A percentile compares a stretch with the other conserved stretches of the same genome.
Evolutionary conservation across 2,113 vertebrate species (phyloP).

Genomic region (Hyla sarda): DNA sequence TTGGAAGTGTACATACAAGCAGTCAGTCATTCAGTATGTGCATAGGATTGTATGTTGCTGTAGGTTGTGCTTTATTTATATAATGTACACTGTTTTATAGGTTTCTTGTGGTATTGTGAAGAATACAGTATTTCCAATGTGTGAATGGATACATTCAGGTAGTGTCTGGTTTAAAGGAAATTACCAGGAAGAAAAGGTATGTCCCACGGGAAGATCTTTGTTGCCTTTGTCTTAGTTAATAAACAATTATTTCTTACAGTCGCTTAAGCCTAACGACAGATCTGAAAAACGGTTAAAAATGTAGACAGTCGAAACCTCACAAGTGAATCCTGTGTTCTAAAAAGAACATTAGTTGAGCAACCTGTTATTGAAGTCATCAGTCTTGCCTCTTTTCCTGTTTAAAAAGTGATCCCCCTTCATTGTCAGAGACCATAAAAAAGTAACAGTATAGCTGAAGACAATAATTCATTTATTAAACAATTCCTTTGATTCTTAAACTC

Average conservation of each 20-base stretch:
- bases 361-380: slow-evolving; percentile 24
- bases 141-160: not conserved
- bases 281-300: not conserved
- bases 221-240: not conserved
- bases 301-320: not conserved
- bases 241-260: not conserved
- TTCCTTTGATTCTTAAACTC: too few relatives aligned
- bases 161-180: not conserved
- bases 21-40: too few relatives aligned
- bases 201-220: not conserved
- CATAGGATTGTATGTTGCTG: too few relatives aligned
- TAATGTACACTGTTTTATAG: not conserved
- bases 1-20: too few relatives aligned
- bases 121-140: not conserved
- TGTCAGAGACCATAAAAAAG: not conserved
- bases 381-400: not conserved
- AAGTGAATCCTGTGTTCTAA: slow-evolving; percentile 2
- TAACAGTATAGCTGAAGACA: not conserved
- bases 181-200: not conserved
- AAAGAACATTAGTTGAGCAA: slow-evolving; percentile 32
- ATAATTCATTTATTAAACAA: not conserved
- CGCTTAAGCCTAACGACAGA: not conserved
- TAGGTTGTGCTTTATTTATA: too few relatives aligned
- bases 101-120: not conserved
- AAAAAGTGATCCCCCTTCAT: not conserved